Conservation (phyloP, 2,797 vertebrate genomes). For the Gorsachius magnificus region DNA sequence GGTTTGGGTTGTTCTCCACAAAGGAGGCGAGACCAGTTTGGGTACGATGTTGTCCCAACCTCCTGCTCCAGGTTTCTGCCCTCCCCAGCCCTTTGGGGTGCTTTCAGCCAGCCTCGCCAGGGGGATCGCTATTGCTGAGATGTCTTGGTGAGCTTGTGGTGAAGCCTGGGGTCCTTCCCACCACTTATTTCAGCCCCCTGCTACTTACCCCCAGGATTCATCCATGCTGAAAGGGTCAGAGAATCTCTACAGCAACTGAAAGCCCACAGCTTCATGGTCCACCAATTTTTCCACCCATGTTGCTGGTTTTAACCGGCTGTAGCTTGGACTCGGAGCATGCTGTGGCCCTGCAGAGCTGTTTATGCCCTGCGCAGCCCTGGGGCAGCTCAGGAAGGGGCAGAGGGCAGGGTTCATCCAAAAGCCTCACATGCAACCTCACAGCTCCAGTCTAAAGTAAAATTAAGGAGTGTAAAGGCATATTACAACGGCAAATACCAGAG, state of each 20-base stretch:
- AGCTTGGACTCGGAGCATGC: accelerated
- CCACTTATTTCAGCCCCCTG: background rate
- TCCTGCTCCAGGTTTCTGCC: background rate
- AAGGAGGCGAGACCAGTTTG: background rate
- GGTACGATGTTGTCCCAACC: accelerated
- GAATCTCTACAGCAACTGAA: background rate
- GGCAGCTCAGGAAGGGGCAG: background rate
- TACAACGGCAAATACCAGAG: accelerated
- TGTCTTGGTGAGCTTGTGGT: background rate
- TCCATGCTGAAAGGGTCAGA: background rate
- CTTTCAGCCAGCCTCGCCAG: background rate
- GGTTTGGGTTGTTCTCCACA: background rate
- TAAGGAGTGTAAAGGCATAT: accelerated
- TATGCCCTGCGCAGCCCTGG: background rate
- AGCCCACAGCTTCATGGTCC: background rate
- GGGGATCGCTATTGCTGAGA: background rate
- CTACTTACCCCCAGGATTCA: background rate
- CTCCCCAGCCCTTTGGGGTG: background rate
- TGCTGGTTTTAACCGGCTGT: background rate
- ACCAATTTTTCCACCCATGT: background rate
- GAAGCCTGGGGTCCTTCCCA: background rate
- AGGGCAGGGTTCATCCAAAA: background rate
- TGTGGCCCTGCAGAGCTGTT: background rate
- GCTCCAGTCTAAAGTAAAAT: background rate
- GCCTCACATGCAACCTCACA: background rate